Base-by-base conservation (phyloP, 2,888 invertebrate genomes). In the Chaetogeoica ovagalla region DNA sequence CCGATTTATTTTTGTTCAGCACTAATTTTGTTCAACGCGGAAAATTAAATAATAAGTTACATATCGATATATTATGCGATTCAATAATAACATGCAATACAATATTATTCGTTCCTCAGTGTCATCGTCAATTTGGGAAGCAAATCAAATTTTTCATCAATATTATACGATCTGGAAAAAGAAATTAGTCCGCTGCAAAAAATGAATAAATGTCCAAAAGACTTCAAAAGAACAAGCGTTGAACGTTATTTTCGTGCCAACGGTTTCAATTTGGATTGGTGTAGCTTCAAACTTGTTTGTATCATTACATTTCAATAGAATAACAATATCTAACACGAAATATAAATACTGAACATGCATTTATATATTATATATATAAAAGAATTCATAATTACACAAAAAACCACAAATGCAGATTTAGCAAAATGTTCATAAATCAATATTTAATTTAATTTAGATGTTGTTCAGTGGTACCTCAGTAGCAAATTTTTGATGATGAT, bases 211-310 rank as follows among this genome's bases (percentile, higher is more conserved):
- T 96, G 96, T 84, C 94, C 94, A 0, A 86, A 92, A 39, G 91
- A 93, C 84, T 95, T 93, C 85, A 96, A 95, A 86, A 89, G 93
- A 82, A 95, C 95, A 0, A 93, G 94, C 0, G 94, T 94, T 0
- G 95, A 96, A 85, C 89, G 93, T 84, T 89, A 92, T 82, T 96
- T 96, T 86, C 89, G 94, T 83, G 91, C 92, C 82, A 91, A 91
- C 13, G 92, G 91, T 0, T 91, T 95, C 84, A 90, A 91, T 55
- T 86, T 96, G 21, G 96, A 96, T 86, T 96, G 96, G 96, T 96
- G 96, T 85, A 91, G 92, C 74, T 96, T 96, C 86, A 90, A 91
- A 86, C 88, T 96, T 89, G 93, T 94, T 85, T 87, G 89, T 84
- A 66, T 52, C 48, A 73, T 23, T 21, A 19, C 17, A 55, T 23